These are phyloP conservation scores for Scaptomyza caliginosa DNA, from an alignment of 2,888 invertebrate species.

Conservation along the genomic window DNA sequence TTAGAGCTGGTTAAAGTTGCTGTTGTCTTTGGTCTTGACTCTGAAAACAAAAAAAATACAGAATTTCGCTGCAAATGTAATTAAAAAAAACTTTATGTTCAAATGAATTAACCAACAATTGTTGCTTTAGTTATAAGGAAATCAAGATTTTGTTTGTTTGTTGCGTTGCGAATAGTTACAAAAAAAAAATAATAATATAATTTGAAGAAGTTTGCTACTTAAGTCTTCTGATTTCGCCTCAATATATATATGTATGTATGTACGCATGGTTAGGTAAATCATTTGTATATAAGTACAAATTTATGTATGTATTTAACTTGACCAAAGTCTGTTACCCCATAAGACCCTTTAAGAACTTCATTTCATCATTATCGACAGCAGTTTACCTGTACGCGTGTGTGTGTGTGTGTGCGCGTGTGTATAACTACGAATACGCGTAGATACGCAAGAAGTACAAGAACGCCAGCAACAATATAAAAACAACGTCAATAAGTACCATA, in stretches of 20 bases:
- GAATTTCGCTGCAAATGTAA: conserved; percentile 33
- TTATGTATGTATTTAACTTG: conserved; percentile 17
- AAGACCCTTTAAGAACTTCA: conserved; percentile 63
- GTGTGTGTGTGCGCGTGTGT: conserved; percentile 19
- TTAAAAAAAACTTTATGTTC: conserved; percentile 32
- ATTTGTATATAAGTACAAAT: not conserved
- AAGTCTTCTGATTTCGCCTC: conserved; percentile 35
- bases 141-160: not conserved
- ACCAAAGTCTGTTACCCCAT: conserved; percentile 33
- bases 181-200: not conserved
- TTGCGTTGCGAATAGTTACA: no score
- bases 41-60: conserved; percentile 66
- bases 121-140: not conserved
- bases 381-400: not conserved
- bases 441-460: conserved; percentile 54
- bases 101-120: conserved; percentile 17
- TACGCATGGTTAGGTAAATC: no score
- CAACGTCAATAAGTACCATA: conserved; percentile 69
- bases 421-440: conserved; percentile 46
- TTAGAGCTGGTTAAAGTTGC: conserved; percentile 58
- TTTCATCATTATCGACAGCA: conserved; percentile 64
- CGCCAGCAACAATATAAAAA: conserved; percentile 22
- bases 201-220: conserved; percentile 36
- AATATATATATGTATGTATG: not conserved
- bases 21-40: conserved; percentile 72